These are phyloP conservation scores for Montipora efflorescens DNA, from an alignment of 64 coral and sea anemone species.

Conservation along the genomic window DNA sequence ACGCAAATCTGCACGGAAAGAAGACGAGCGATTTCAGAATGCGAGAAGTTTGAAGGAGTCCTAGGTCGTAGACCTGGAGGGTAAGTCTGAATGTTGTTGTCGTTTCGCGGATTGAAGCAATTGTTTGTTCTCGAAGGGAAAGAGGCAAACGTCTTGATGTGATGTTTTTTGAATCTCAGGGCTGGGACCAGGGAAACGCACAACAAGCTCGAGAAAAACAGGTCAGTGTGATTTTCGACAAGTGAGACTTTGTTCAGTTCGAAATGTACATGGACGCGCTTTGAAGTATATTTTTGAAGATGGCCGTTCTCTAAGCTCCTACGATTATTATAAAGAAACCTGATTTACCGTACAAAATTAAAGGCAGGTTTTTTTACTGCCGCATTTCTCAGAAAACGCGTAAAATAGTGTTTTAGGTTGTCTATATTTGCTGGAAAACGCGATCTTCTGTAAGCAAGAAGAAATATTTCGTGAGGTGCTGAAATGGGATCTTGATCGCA, in stretches of 20 bases:
- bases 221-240: conserved; percentile 57
- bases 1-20: conserved; percentile 47
- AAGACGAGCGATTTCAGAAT: conserved; percentile 76
- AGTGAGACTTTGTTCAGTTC: too few relatives aligned
- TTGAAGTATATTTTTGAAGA: conserved; percentile 31
- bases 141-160: neutral
- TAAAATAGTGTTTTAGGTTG: neutral
- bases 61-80: conserved; percentile 68
- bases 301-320: conserved; percentile 22
- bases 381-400: neutral
- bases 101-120: neutral
- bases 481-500: neutral
- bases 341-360: neutral
- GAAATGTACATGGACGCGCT: neutral
- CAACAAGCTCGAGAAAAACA: conserved; percentile 99
- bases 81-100: conserved; percentile 39
- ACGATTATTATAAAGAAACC: neutral
- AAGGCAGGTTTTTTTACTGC: neutral
- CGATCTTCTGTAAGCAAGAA: neutral
- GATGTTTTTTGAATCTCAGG: conserved; percentile 50
- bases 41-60: conserved; percentile 48
- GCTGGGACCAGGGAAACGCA: conserved; percentile 99
- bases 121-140: neutral
- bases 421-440: neutral
- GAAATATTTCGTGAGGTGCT: neutral